phyloP scores from a whole-genome alignment of 2,113 vertebrate species.

The Polyodon spathula region DNA sequence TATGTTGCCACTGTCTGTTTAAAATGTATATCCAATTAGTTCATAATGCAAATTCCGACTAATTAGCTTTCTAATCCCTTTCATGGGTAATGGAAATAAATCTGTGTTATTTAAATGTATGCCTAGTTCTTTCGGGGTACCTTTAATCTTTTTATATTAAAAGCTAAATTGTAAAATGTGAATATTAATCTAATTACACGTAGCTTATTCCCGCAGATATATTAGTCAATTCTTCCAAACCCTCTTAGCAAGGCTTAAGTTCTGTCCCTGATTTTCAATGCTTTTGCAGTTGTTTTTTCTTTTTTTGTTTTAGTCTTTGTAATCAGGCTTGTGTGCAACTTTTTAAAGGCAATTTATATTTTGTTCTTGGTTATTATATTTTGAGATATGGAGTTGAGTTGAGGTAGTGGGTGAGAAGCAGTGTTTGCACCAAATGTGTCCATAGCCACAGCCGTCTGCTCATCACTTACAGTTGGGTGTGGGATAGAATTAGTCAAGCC shows the following conservation, averaged over 20 bases:
- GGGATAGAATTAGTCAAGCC: background rate
- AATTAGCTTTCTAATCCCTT: conserved; percentile 86
- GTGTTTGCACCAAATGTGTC: background rate
- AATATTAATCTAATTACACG: conserved; percentile 81
- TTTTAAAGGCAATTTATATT: too few relatives aligned
- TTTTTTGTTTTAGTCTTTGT: too few relatives aligned
- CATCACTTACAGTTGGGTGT: too few relatives aligned
- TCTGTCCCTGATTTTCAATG: background rate
- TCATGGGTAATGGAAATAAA: conserved; percentile 77
- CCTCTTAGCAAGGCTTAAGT: conserved; percentile 4
- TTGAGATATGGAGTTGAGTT: too few relatives aligned
- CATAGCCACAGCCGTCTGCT: background rate
- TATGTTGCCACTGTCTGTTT: conserved; percentile 26
- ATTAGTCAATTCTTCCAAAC: conserved; percentile 4
- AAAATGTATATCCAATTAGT: conserved; percentile 45
- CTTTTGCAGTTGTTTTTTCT: background rate
- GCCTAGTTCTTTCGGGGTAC: conserved; percentile 85
- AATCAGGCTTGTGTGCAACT: too few relatives aligned
- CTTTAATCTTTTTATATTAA: conserved; percentile 93
- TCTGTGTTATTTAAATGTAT: conserved; percentile 71
- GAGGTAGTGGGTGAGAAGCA: background rate
- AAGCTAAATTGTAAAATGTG: conserved; percentile 85
- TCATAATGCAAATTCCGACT: conserved; percentile 47
- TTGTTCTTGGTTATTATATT: too few relatives aligned
- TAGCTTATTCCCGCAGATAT: conserved; percentile 13